Evolutionary conservation across 2,888 invertebrate species (phyloP), one percentile per base, ranked within the genome.

Genomic region (Spilosoma lubricipeda): DNA sequence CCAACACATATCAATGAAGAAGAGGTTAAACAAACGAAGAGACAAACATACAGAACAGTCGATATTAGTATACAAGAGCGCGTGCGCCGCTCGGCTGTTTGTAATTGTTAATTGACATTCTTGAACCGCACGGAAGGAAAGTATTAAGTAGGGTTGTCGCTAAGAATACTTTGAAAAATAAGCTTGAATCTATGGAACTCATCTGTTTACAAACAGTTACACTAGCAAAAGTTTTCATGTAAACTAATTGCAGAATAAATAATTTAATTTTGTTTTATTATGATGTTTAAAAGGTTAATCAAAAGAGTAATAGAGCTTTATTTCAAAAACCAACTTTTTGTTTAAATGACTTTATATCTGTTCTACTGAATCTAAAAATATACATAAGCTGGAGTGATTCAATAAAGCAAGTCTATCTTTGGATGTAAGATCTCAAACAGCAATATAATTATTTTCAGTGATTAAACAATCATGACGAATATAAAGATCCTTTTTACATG

Each of bases 41-140:
- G 77, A 83, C 83, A 81, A 76, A 79, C 83, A 77, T 65, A 82
- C 85, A 76, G 71, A 76, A 75, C 73, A n/a, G 63, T 36, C 56
- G 48, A 73, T 83, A 83, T 23, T 30, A 75, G 75, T 64, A 77
- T 72, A 73, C 67, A 59, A 66, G 71, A 75, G 68, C 84, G 83
- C 80, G 85, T 87, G 88, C 88, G 86, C 85, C 77, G 78, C 59
- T 59, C 77, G 80, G 75, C 84, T 78, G 82, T 86, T 91, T 89
- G 87, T 89, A 90, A 90, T 90, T 90, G 89, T 86, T 90, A 92
- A 90, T 92, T 89, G 88, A 88, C 88, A 87, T 86, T 83, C 85
- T 81, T 84, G 81, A 84, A 86, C 86, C 85, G 82, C 84, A 84
- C 86, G 86, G 87, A 90, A 89, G 84, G 90, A 91, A 91, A 91